A percentile compares a stretch with the other conserved stretches of the same genome.
Conservation (phyloP, 2,888 invertebrate species). For the Sinohyriopsis cumingii region DNA sequence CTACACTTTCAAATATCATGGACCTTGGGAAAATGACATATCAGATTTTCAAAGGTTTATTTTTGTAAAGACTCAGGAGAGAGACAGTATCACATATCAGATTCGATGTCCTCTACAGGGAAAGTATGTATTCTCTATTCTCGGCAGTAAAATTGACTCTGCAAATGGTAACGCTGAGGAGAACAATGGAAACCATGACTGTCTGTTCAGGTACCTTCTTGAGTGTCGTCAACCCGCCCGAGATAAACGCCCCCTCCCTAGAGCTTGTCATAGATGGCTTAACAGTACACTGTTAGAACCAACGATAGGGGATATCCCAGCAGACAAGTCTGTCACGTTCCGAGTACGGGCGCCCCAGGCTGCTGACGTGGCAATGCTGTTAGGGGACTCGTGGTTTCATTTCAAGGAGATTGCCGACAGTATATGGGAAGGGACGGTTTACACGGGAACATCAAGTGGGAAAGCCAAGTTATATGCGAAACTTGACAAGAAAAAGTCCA, state of each 20-base stretch:
- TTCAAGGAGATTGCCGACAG: slow-evolving; percentile 58
- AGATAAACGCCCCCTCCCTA: slow-evolving; percentile 59
- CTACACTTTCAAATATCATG: slow-evolving; percentile 59
- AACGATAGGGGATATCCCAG: slow-evolving; percentile 58
- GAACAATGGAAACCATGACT: slow-evolving; percentile 51
- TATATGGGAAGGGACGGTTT: slow-evolving; percentile 60
- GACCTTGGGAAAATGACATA: slow-evolving; percentile 54
- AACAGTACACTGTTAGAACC: slow-evolving; percentile 64
- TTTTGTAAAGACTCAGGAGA: slow-evolving; percentile 61
- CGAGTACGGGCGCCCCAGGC: slow-evolving; percentile 64
- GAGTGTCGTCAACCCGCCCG: slow-evolving; percentile 61
- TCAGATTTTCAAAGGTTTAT: slow-evolving; percentile 60
- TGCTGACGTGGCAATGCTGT: slow-evolving; percentile 62
- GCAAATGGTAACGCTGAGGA: slow-evolving; percentile 41
- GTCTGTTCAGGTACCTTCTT: slow-evolving; percentile 65
- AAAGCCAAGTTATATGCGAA: slow-evolving; percentile 60
- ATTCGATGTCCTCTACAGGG: slow-evolving; percentile 65
- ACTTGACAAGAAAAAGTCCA: slow-evolving; percentile 52
- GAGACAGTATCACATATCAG: slow-evolving; percentile 59
- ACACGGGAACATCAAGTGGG: slow-evolving; percentile 49
- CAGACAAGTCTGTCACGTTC: slow-evolving; percentile 59
- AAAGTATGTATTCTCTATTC: slow-evolving; percentile 67
- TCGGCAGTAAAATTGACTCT: slow-evolving; percentile 37
- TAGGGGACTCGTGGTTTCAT: slow-evolving; percentile 66
- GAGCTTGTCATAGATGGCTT: slow-evolving; percentile 64